phyloP scores from a whole-genome alignment of 2,113 vertebrate genomes.

The Procavia capensis region DNA sequence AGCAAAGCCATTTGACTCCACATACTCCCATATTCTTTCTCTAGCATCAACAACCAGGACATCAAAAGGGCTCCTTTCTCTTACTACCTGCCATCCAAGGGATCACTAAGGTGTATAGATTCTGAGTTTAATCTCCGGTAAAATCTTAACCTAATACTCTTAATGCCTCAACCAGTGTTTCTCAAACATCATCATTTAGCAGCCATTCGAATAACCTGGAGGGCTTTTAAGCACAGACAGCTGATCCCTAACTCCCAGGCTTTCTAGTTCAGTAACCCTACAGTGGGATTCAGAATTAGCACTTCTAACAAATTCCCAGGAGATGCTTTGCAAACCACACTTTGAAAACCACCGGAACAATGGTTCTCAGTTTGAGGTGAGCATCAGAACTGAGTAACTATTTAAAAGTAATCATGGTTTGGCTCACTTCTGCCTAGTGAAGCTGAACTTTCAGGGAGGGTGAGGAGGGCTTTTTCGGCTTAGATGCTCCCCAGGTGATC shows the following conservation, averaged over 20 bases:
- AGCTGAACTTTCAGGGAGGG: neutral
- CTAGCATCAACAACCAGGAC: neutral
- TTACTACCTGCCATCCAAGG: neutral
- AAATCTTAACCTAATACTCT: neutral
- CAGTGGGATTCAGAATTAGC: neutral
- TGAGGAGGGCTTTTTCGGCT: neutral
- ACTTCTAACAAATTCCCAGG: neutral
- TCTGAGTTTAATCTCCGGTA: neutral
- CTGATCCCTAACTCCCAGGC: neutral
- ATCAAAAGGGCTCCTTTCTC: neutral
- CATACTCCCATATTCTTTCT: neutral
- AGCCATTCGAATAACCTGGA: neutral
- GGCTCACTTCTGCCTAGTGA: neutral
- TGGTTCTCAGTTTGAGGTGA: neutral
- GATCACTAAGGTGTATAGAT: neutral
- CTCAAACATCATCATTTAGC: neutral
- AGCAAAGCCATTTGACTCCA: slow-evolving; percentile 1
- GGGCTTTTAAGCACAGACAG: neutral
- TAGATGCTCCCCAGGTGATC: neutral
- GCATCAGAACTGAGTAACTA: neutral
- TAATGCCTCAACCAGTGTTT: neutral
- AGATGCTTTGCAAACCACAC: neutral
- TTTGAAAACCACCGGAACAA: neutral
- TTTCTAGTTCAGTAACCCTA: neutral
- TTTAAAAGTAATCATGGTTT: neutral